Percentiles rank a stretch among this genome's conserved stretches.
Conservation (phyloP, 2,113 vertebrate genomes). For the Calyptommatus sinebrachiatus region DNA sequence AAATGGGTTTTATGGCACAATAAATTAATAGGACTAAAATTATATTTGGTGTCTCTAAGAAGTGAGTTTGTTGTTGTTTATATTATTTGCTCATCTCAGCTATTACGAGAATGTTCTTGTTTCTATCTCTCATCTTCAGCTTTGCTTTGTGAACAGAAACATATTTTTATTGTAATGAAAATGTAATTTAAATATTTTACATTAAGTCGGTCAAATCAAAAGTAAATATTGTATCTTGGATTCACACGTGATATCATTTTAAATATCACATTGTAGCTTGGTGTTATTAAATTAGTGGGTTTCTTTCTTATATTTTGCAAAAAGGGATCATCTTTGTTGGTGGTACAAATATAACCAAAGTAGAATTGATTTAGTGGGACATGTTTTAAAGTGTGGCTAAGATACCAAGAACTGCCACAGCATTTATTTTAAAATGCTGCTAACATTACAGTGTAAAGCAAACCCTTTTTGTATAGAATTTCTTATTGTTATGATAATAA, state of each 20-base stretch:
- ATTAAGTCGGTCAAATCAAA: not conserved
- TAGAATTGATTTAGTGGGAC: not conserved
- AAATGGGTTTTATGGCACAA: conserved; percentile 30
- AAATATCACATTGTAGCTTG: not conserved
- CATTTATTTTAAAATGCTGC: not conserved
- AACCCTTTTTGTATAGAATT: not conserved
- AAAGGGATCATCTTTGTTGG: not conserved
- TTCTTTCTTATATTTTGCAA: conserved; percentile 3
- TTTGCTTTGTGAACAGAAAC: conserved; percentile 34
- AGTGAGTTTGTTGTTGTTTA: not conserved
- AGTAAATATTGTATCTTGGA: not conserved
- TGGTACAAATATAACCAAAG: not conserved
- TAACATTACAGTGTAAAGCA: accelerated
- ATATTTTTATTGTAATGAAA: conserved; percentile 44
- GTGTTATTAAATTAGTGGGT: not conserved
- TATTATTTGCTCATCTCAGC: conserved; percentile 6
- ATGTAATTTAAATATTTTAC: conserved; percentile 34
- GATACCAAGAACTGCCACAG: too few relatives aligned
- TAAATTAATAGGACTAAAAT: conserved; percentile 45
- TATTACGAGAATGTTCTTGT: conserved; percentile 35
- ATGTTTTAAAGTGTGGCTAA: not conserved
- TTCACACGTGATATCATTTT: not conserved
- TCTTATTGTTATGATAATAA: not conserved
- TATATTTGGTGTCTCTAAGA: conserved; percentile 29
- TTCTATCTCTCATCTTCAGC: conserved; percentile 36